phyloP scores from a whole-genome alignment of 1,140 invertebrate genomes.

The Euglossa dilemma region DNA sequence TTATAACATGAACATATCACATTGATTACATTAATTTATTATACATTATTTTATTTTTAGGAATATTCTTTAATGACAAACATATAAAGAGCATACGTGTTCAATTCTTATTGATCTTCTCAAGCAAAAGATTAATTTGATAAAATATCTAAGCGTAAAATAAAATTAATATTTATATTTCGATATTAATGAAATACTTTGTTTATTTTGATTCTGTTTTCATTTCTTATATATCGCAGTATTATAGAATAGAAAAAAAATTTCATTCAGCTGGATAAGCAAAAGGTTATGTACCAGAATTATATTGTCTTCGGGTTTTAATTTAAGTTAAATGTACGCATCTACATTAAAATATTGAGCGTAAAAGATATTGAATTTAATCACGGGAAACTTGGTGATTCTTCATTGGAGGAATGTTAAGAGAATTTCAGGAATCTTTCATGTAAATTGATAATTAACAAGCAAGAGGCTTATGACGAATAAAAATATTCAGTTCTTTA shows the following conservation, averaged over 20 bases:
- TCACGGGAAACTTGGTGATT: constrained; percentile 2
- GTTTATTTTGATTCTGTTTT: neutral
- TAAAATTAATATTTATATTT: neutral
- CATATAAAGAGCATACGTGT: neutral
- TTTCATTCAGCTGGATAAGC: neutral
- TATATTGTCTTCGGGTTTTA: neutral
- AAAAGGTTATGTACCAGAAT: neutral
- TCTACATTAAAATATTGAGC: neutral
- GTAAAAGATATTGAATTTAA: neutral
- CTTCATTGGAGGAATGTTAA: constrained; percentile 15
- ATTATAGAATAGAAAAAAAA: neutral
- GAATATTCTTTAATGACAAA: neutral
- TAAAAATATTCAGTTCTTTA: constrained; percentile 66
- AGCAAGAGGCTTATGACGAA: neutral
- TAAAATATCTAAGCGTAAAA: neutral
- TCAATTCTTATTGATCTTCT: neutral
- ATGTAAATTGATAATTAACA: neutral
- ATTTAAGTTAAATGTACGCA: neutral
- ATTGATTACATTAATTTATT: too few relatives aligned
- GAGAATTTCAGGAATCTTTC: neutral
- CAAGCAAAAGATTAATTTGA: neutral
- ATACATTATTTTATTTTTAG: neutral
- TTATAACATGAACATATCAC: neutral
- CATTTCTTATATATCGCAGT: neutral
- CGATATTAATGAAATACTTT: neutral